Evolutionary conservation across 2,888 invertebrate genomes (phyloP), one percentile per base, ranked within the genome.

Genomic region (Meandrusa payeni): DNA sequence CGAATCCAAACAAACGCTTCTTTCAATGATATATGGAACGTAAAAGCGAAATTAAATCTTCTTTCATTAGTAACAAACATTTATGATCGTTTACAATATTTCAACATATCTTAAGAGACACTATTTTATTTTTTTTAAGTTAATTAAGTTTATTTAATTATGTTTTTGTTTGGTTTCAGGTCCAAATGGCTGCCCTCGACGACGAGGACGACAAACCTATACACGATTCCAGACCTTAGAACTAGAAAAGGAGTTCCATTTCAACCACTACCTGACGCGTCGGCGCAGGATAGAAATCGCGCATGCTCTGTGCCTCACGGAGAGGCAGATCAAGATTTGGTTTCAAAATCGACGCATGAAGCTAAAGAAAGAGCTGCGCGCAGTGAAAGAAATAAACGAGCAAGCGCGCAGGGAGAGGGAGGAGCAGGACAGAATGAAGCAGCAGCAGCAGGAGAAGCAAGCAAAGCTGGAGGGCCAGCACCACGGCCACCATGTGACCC

Each of bases 161-260:
- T 28, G 27, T 33, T 48, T 40, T 27, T 37, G 36, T 33, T 77
- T 78, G 57, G 74, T 92, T 91, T 61, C 93, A 97, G 97, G 97
- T 82, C 97, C 98, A 43, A 98, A 97, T 76, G 97, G 97, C 49
- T 97, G 97, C 78, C 97, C 97, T 52, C 91, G 97, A 71, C 93
- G 97, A 76, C 92, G 98, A 69, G 98, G 98, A 49, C 91, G 98
- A 61, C 98, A 98, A 89, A 98, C 98, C 9, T 98, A 98, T 91
- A 98, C 98, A 55, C 94, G 98, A 69, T 97, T 98, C 91, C 98
- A 99, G 88, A 98, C 98, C 12, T 90, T 98, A 87, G 98, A 98
- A 80, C 91, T 98, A 85, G 98, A 98, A 86, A 98, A 98, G 88
- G 98, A 98, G 90, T 98, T 98, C 89, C 97, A 98, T 77, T 97